Evolutionary conservation across 2,888 invertebrate species (phyloP).

Genomic region (Latrodectus elegans): DNA sequence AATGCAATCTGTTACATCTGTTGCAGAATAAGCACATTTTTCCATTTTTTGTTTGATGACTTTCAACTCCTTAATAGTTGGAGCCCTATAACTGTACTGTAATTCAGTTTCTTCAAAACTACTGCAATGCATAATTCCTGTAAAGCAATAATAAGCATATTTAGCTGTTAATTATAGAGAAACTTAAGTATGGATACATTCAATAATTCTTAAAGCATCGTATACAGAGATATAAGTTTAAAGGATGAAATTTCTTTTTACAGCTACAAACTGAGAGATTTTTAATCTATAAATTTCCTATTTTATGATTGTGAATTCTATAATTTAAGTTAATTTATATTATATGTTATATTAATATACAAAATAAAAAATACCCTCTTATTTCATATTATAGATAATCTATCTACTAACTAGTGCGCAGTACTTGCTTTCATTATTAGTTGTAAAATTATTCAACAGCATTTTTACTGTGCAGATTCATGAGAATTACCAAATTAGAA

Average conservation of each 20-base stretch:
- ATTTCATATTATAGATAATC: too few relatives aligned
- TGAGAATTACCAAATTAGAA: too few relatives aligned
- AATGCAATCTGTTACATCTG: slow-evolving; percentile 12
- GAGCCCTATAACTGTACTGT: slow-evolving; percentile 30
- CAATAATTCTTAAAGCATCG: background rate
- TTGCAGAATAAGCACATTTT: slow-evolving; percentile 23
- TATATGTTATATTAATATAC: too few relatives aligned
- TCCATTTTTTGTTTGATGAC: slow-evolving; percentile 18
- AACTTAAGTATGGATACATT: background rate
- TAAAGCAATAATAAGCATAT: background rate
- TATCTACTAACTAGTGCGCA: too few relatives aligned
- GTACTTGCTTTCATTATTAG: too few relatives aligned
- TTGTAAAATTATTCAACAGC: too few relatives aligned
- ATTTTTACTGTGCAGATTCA: too few relatives aligned
- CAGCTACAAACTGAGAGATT: background rate
- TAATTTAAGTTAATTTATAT: too few relatives aligned
- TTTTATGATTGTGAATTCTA: background rate
- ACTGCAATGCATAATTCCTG: slow-evolving; percentile 26
- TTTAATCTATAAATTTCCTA: background rate
- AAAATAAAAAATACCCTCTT: too few relatives aligned
- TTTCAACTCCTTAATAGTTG: slow-evolving; percentile 12
- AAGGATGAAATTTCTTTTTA: background rate
- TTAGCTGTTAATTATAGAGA: background rate
- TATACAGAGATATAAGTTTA: background rate
- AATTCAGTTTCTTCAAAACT: slow-evolving; percentile 23